Evolutionary conservation across 2,113 vertebrate species (phyloP), one percentile per base, ranked within the genome.

Genomic region (Ptilonorhynchus violaceus): DNA sequence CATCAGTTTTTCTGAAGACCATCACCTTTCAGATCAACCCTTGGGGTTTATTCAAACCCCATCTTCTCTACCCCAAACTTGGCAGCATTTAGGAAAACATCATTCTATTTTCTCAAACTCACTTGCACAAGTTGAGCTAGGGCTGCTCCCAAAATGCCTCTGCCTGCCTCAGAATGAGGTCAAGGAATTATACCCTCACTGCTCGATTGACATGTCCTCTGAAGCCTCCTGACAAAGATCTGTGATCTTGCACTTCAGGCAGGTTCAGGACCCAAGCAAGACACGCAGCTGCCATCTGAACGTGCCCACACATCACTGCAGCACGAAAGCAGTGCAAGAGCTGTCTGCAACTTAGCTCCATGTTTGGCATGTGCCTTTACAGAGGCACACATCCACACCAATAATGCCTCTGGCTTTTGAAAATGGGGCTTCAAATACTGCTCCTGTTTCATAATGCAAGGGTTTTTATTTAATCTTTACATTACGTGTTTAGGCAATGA

Each of bases 211-310:
- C 2, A 3, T 33, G 35, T 73, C 47, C 39, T 74, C 59, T 63
- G 76, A 86, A 88, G 59, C 13, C 35, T 86, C 50, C 47, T 62
- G 53, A 80, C 42, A 86, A 31, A 8, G 37, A 17, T 11, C 35
- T 59, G 33, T 23, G 55, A 84, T 25, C 20, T 41, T 47, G 37
- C 46, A 66, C 80, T 90, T 46, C 59, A 74, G 55, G 30, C 5
- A 5, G 46, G 46, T 68, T 75, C 58, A 59, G 55, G 56, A 58
- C 42, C 68, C 33, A 11, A 7, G 10, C 11, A 30, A 50, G 18
- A 60, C 47, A 44, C 0, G 0, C 0, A 46, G 44, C 49, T 73
- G 33, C 72, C 35, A 8, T 7, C 30, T 35, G 79, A 20, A 56
- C 0, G 7, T 21, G 37, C 37, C 60, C 52, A 44, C 18, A 58